Base-by-base conservation (phyloP, 2,113 vertebrate species). In the Phoenicopterus ruber region DNA sequence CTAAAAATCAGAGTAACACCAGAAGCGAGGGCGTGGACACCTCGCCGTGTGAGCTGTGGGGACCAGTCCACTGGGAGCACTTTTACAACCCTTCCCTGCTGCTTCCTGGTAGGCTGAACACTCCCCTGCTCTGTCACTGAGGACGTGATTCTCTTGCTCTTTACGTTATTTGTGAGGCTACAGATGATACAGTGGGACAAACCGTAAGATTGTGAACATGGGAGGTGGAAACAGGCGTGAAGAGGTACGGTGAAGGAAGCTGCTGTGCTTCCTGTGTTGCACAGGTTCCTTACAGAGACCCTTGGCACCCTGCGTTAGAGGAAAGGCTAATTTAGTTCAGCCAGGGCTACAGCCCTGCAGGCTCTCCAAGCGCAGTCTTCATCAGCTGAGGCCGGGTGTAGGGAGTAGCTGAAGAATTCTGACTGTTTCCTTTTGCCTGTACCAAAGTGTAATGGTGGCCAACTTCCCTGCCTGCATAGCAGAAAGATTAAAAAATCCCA, bases 11-110 rank as follows among this genome's bases (percentile, higher is more conserved):
- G 10, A 44, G n/a, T 25, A 14, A 62, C 10, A 11, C 14, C 55
- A 19, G 57, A 31, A 84, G 12, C 7, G 10, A 47, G 71, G 10
- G 25, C 0, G 1, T 22, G n/a, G 57, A 7, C 15, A 7, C n/a
- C 65, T 69, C 40, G 2, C 13, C 11, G 19, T 24, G 40, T 52
- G 69, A 55, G n/a, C n/a, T 21, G 20, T 8, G 28, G 52, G 58
- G 32, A 42, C 11, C 24, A 10, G 13, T 11, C 19, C 34, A 2
- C 18, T n/a, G 46, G 34, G 52, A 61, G 54, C 47, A 31, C 34
- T 50, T n/a, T 14, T 21, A 15, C n/a, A 47, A 7, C 38, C 46
- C 17, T 54, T 21, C 46, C 82, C 25, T 40, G 38, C 24, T 0
- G 10, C n/a, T 32, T 42, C 32, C 50, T 34, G n/a, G 17, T 24